A percentile compares a stretch with the other conserved stretches of the same genome.
phyloP scores from a whole-genome alignment of 2,113 vertebrate species.

The Barbus barbus region DNA sequence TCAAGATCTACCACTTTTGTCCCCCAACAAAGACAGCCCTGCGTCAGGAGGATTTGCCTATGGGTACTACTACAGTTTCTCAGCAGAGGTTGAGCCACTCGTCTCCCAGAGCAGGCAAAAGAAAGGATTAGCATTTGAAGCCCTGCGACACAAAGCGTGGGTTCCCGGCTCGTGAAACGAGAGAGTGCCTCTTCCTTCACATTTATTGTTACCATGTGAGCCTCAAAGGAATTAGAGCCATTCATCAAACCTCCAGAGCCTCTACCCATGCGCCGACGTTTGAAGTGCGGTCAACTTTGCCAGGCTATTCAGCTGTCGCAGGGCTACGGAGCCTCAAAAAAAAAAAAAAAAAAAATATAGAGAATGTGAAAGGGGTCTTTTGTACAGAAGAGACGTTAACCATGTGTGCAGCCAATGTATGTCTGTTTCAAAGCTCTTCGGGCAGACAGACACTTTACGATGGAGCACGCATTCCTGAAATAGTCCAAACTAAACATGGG shows the following conservation, averaged over 20 bases:
- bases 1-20: slow-evolving; percentile 14
- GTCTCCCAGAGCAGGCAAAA: slow-evolving; percentile 17
- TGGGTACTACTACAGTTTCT: slow-evolving; percentile 33
- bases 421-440: slow-evolving; percentile 13
- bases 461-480: slow-evolving; percentile 41
- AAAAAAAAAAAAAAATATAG: background rate
- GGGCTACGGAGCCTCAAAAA: background rate
- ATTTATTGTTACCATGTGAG: slow-evolving; percentile 47
- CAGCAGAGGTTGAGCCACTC: slow-evolving; percentile 27
- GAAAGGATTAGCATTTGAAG: slow-evolving; percentile 40
- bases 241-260: slow-evolving; percentile 53
- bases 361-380: slow-evolving; percentile 42
- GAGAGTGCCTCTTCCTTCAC: slow-evolving; percentile 37
- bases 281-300: slow-evolving; percentile 52
- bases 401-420: background rate
- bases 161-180: background rate
- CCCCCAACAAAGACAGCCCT: slow-evolving; percentile 21
- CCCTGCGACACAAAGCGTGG: background rate
- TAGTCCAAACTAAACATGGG: slow-evolving; percentile 50
- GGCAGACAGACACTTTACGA: slow-evolving; percentile 25
- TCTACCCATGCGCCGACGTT: slow-evolving; percentile 38
- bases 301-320: slow-evolving; percentile 33
- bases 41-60: slow-evolving; percentile 17
- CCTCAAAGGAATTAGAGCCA: slow-evolving; percentile 44
- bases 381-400: slow-evolving; percentile 22